Percentiles rank a stretch among this genome's conserved stretches.
phyloP scores from a whole-genome alignment of 2,113 vertebrate species.

The Calyptomena viridis region DNA sequence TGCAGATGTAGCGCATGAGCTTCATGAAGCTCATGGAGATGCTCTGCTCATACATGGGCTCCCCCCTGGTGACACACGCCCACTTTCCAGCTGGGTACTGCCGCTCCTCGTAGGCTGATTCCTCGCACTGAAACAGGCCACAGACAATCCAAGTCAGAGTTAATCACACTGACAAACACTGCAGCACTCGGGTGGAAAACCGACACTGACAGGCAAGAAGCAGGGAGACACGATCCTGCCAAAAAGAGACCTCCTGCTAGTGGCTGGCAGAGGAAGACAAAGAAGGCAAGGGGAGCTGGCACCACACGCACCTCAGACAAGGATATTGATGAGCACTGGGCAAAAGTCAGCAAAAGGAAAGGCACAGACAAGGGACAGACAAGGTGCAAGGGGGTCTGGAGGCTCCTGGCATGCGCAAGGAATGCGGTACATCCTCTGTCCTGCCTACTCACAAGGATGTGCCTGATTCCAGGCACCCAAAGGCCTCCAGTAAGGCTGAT shows the following conservation, averaged over 20 bases:
- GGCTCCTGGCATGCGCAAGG: background rate
- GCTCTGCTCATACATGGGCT: conserved; percentile 85
- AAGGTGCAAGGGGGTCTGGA: background rate
- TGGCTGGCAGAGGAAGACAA: background rate
- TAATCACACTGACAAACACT: background rate
- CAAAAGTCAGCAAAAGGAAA: background rate
- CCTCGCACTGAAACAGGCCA: conserved; percentile 75
- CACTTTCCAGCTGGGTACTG: conserved; percentile 81
- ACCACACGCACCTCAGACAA: background rate
- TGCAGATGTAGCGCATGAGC: conserved; percentile 89
- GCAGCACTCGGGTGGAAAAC: background rate
- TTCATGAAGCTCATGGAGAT: conserved; percentile 88
- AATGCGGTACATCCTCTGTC: conserved; percentile 11
- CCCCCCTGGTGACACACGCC: conserved; percentile 76
- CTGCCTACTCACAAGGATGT: background rate
- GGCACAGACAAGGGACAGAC: background rate
- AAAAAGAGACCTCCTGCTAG: background rate
- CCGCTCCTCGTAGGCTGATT: conserved; percentile 79
- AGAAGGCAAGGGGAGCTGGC: background rate
- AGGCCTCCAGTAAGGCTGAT: background rate
- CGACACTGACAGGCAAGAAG: background rate
- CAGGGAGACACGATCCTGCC: background rate
- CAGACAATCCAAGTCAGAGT: conserved; percentile 14
- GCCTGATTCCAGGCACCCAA: background rate
- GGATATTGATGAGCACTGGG: background rate